Evolutionary conservation across 2,797 vertebrate genomes (phyloP).

Genomic region (Melanotaenia maccullochi): DNA sequence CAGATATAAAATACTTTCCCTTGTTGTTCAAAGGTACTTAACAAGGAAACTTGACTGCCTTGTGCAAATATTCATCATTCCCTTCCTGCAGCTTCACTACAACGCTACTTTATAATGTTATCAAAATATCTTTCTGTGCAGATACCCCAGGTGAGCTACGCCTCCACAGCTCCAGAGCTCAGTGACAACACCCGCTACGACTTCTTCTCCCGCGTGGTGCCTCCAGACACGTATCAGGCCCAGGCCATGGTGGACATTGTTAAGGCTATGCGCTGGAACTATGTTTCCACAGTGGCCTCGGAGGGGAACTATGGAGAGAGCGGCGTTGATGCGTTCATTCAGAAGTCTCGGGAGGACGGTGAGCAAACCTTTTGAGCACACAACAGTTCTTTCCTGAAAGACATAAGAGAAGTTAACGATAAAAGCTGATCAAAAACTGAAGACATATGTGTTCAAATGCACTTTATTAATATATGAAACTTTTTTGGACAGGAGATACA

Average conservation of each 20-base stretch:
- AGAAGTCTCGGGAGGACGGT: conserved; percentile 95
- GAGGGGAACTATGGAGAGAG: conserved; percentile 97
- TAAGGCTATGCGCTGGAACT: conserved; percentile 95
- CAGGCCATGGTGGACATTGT: conserved; percentile 98
- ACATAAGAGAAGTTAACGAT: neutral
- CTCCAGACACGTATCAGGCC: conserved; percentile 95
- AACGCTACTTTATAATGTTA: conserved; percentile 1
- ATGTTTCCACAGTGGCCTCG: conserved; percentile 94
- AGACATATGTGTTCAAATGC: neutral
- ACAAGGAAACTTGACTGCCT: neutral
- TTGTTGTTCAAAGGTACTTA: conserved; percentile 12
- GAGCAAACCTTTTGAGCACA: conserved; percentile 69
- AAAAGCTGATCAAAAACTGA: neutral
- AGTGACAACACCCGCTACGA: conserved; percentile 97
- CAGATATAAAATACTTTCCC: conserved; percentile 5
- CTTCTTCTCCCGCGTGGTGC: conserved; percentile 96
- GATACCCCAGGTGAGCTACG: conserved; percentile 98
- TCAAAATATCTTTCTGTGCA: conserved; percentile 38
- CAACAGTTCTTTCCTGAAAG: neutral
- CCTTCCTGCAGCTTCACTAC: neutral
- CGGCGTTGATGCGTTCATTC: conserved; percentile 94
- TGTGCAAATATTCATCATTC: neutral
- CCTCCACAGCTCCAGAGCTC: conserved; percentile 93
- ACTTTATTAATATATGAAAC: neutral
- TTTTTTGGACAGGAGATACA: neutral